Evolutionary conservation across 2,888 invertebrate species (phyloP).

Genomic region (Nowickia ferox): DNA sequence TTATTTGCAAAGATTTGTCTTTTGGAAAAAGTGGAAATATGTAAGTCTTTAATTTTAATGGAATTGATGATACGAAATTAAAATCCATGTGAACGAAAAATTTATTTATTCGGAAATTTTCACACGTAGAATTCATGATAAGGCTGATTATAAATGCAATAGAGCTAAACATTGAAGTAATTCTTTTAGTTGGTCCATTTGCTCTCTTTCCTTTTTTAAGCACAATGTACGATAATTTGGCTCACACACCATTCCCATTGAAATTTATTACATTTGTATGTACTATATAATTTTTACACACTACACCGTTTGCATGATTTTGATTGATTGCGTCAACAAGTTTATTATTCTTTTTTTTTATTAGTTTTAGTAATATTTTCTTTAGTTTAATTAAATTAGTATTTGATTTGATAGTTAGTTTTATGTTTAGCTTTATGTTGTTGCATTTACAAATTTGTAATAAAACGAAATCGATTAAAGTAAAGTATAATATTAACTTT

Average conservation of each 20-base stretch:
- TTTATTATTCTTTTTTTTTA: slow-evolving; percentile 9
- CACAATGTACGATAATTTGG: slow-evolving; percentile 39
- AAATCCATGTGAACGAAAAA: no score
- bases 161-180: neutral
- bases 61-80: no score
- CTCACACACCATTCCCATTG: neutral
- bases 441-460: slow-evolving; percentile 15
- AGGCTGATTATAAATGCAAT: no score
- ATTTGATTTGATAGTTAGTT: slow-evolving; percentile 42
- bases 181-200: neutral
- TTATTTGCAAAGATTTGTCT: no score
- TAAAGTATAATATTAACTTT: slow-evolving; percentile 13
- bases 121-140: no score
- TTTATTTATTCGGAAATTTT: no score
- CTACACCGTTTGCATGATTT: slow-evolving; percentile 32
- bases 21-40: no score
- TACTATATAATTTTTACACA: neutral
- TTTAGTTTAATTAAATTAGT: slow-evolving; percentile 32
- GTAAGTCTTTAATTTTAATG: no score
- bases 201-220: neutral
- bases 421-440: slow-evolving; percentile 68
- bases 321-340: slow-evolving; percentile 10
- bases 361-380: slow-evolving; percentile 21
- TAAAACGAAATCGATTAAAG: neutral
- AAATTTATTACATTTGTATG: neutral